Conservation (phyloP, 1,140 invertebrate species). For the Aphis gossypii region DNA sequence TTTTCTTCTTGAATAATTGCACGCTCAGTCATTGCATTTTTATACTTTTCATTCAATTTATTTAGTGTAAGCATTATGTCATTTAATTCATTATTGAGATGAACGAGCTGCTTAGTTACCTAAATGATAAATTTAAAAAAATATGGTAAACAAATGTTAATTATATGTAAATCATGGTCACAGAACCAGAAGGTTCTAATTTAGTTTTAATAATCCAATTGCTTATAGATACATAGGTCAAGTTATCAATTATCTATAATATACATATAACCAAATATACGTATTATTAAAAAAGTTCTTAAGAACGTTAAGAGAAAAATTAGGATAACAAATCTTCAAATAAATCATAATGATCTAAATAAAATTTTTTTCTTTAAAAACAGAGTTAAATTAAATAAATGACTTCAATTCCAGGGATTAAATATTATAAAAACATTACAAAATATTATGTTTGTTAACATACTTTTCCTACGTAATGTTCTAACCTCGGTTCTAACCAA, state of each 20-base stretch:
- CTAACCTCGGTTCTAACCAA: too few relatives aligned
- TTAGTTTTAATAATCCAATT: too few relatives aligned
- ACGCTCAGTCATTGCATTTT: conserved; percentile 76
- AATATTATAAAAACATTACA: too few relatives aligned
- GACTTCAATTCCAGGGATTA: too few relatives aligned
- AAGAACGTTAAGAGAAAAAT: background rate
- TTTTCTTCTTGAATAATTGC: conserved; percentile 83
- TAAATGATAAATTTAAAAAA: conserved; percentile 58
- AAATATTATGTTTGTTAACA: too few relatives aligned
- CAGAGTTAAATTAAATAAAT: background rate
- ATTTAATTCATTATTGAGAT: conserved; percentile 77
- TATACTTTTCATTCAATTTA: conserved; percentile 77
- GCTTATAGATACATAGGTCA: too few relatives aligned
- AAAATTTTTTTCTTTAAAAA: background rate
- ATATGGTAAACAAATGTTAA: background rate
- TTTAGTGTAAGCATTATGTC: conserved; percentile 75
- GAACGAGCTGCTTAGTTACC: conserved; percentile 75
- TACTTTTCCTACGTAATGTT: too few relatives aligned
- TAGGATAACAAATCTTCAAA: background rate
- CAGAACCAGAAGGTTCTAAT: too few relatives aligned
- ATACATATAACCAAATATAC: too few relatives aligned
- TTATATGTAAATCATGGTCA: background rate
- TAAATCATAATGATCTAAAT: background rate
- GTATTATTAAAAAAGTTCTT: background rate
- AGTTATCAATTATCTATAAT: too few relatives aligned